Base-by-base conservation (phyloP, 2,113 vertebrate species). In the Lophochroa leadbeateri region DNA sequence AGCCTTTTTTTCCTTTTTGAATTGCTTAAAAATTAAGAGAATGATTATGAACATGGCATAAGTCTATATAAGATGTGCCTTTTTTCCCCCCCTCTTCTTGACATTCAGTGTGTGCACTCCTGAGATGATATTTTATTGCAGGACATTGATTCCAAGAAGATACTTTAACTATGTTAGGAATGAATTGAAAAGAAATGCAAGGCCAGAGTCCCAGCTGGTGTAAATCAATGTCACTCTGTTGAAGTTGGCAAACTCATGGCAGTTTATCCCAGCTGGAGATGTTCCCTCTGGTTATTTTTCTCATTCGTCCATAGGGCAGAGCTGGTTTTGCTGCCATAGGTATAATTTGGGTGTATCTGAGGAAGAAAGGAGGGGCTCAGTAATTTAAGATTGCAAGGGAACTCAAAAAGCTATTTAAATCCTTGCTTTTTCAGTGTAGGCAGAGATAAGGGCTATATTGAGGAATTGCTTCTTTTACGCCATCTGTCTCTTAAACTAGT, bases 1-100 rank as follows among this genome's bases (percentile, higher is more conserved):
- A 93, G 96, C 86, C 41, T 96, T 86, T 95, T 95, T 80, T 17
- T 7, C 57, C 43, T 67, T 69, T 89, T 96, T 96, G 93, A 96
- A 94, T 95, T 84, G 92, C 94, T 90, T 82, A 92, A 95, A 96
- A 96, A 88, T 94, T 95, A 93, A 83, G 76, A 79, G 76, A 97
- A 93, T 91, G 35, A 91, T 95, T 91, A 92, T 86, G 67, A 96
- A 92, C 53, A 7, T 77, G 50, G 53, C 31, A 21, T 58, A 79
- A 88, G 55, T 95, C 60, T 88, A 4, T 70, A 64, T 75, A 95
- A 96, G 94, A 91, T 71, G 68, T 37, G 2, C 41, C 63, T 88
- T 65, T 80, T 89, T n/a, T 10, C 13, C 37, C n/a, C 11, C 11
- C 5, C 4, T 68, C 52, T 91, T 43, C 86, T 92, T 94, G 92